Evolutionary conservation across 2,113 vertebrate genomes (phyloP), one percentile per base, ranked within the genome.

Genomic region (Oryzias melastigma): DNA sequence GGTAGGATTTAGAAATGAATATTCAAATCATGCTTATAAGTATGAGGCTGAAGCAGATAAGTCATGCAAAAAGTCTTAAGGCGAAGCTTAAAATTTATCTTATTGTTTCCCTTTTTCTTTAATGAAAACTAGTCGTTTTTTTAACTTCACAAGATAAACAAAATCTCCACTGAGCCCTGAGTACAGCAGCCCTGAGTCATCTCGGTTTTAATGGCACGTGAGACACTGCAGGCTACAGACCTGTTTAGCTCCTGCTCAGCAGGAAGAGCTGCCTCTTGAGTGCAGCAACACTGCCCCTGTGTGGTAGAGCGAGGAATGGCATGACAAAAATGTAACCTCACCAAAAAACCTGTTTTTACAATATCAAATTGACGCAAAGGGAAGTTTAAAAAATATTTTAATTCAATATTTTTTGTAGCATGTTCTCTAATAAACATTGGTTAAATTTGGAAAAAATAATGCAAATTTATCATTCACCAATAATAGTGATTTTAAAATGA

Each of bases 261-360:
- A 4, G 6, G 12, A 49, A 27, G 49, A 52, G 40, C 50, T 19
- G 17, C 12, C 24, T 18, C 4, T 57, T 18, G 1, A 13, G 22
- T 58, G 73, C 41, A 66, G 60, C 85, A 86, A 86, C 79, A 85
- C 52, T 70, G 78, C 84, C 86, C 75, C 75, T 49, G 7, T 87
- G 85, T 87, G 88, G 86, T 54, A 16, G 65, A 42, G 18, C 16
- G 10, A 45, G 51, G 4, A n/a, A 16, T 46, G 25, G 17, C 22
- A 1, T 1, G 18, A 46, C 16, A 41, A 13, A 47, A 29, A 22
- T 8, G 12, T 25, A 14, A 24, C 15, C 20, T 35, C 29, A 35
- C 35, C 8, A 35, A 35, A 35, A 10, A 12, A 35, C 12, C 35
- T 35, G 35, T 35, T 35, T 12, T 12, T 10, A 35, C 2, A 10